Conservation (phyloP, 2,113 vertebrate genomes). For the Recurvirostra avosetta region DNA sequence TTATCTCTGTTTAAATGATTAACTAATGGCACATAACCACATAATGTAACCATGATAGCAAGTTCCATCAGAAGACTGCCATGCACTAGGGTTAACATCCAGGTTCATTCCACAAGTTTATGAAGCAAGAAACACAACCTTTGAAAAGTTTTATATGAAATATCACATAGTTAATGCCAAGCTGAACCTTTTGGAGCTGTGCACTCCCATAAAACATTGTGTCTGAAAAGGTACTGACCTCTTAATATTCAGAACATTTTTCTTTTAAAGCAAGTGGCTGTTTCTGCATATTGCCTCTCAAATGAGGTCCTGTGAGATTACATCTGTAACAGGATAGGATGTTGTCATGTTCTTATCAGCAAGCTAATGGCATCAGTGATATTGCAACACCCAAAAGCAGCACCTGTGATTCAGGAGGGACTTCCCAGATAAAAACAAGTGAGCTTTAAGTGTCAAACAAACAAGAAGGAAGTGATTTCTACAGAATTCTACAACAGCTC, state of each 20-base stretch:
- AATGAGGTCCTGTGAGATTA: not conserved
- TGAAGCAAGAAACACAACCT: conserved; percentile 62
- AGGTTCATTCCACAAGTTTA: conserved; percentile 65
- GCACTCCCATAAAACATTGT: conserved; percentile 16
- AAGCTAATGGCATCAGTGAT: not conserved
- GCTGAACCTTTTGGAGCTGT: conserved; percentile 4
- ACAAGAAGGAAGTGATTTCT: not conserved
- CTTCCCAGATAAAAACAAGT: not conserved
- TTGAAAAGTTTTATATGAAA: conserved; percentile 56
- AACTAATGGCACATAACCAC: conserved; percentile 59
- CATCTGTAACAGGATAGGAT: not conserved
- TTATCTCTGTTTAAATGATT: conserved; percentile 57
- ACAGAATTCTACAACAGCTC: not conserved
- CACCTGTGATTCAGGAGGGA: not conserved
- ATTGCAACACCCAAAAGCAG: not conserved
- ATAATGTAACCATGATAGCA: conserved; percentile 26
- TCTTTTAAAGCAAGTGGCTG: conserved; percentile 3
- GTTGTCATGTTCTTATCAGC: not conserved
- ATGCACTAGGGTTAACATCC: conserved; percentile 36
- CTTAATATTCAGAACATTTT: not conserved
- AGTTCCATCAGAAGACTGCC: not conserved
- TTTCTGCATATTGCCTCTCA: not conserved
- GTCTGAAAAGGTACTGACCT: conserved; percentile 3
- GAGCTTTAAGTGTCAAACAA: not conserved
- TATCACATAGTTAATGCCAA: conserved; percentile 49